phyloP scores from a whole-genome alignment of 2,113 vertebrate genomes.

The Sigmodon hispidus region DNA sequence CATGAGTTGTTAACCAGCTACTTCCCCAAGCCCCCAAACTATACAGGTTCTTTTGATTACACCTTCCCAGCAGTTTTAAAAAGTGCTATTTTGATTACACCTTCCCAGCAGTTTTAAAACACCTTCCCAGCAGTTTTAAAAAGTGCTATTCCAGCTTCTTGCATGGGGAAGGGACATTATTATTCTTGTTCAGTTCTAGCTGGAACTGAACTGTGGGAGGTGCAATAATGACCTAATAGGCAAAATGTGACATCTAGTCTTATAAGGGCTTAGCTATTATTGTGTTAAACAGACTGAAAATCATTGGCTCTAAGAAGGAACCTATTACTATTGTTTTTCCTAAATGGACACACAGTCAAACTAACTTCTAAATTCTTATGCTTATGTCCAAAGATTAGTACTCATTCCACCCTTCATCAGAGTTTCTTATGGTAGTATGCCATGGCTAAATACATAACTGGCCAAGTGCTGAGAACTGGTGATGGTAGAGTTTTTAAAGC shows the following conservation, averaged over 20 bases:
- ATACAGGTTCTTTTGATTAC: too few relatives aligned
- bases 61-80: neutral
- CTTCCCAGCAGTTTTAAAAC: too few relatives aligned
- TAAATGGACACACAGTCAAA: neutral
- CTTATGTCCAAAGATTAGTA: neutral
- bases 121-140: neutral
- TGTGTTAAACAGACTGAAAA: neutral
- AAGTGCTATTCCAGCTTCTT: neutral
- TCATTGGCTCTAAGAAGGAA: neutral
- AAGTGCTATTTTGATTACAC: neutral
- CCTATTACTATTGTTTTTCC: neutral
- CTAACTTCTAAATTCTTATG: neutral
- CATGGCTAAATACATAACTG: neutral
- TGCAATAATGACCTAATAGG: neutral
- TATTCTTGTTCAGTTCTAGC: neutral
- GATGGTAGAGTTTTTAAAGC: neutral
- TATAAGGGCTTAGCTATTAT: neutral
- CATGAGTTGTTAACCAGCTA: too few relatives aligned
- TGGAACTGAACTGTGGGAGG: neutral
- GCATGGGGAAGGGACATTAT: neutral
- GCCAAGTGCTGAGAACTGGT: neutral
- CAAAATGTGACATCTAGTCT: neutral
- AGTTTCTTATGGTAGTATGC: neutral
- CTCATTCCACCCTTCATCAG: neutral
- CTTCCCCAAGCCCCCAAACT: neutral